A percentile compares a stretch with the other conserved stretches of the same genome.
Conservation (phyloP, 2,888 invertebrate species). For the Synanthedon tipuliformis region DNA sequence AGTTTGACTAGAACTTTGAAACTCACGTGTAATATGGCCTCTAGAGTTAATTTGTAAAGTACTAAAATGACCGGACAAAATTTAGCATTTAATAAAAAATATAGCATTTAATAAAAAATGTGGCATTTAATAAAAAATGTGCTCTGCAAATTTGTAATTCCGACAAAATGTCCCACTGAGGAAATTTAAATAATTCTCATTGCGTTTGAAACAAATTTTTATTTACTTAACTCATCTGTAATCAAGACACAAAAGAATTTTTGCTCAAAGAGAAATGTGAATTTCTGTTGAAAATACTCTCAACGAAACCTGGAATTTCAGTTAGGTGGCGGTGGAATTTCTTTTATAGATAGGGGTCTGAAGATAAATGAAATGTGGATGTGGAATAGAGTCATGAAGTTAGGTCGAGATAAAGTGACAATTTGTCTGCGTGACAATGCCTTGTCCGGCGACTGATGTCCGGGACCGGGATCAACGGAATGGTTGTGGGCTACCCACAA, state of each 20-base stretch:
- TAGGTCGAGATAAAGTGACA: conserved; percentile 22
- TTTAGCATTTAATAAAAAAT: no score
- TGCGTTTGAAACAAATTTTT: neutral
- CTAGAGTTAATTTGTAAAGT: no score
- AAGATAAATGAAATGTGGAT: conserved; percentile 19
- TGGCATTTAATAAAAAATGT: no score
- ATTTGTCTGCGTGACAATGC: conserved; percentile 12
- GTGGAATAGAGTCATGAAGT: conserved; percentile 20
- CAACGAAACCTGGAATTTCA: conserved; percentile 5
- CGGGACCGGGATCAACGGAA: conserved; percentile 14
- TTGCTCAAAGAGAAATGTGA: neutral
- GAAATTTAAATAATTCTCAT: neutral
- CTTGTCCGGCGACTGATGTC: conserved; percentile 25
- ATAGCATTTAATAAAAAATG: no score
- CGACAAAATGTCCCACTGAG: no score
- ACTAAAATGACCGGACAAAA: no score
- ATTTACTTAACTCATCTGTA: neutral
- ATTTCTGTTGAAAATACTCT: conserved; percentile 2
- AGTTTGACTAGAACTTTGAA: no score
- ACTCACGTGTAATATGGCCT: no score
- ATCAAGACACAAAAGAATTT: neutral
- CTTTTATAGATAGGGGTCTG: conserved; percentile 11
- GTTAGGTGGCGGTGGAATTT: conserved; percentile 5
- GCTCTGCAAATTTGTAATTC: no score
- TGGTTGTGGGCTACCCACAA: conserved; percentile 1